Evolutionary conservation across 1,140 invertebrate species (phyloP), one percentile per base, ranked within the genome.

Genomic region (Solenopsis invicta): DNA sequence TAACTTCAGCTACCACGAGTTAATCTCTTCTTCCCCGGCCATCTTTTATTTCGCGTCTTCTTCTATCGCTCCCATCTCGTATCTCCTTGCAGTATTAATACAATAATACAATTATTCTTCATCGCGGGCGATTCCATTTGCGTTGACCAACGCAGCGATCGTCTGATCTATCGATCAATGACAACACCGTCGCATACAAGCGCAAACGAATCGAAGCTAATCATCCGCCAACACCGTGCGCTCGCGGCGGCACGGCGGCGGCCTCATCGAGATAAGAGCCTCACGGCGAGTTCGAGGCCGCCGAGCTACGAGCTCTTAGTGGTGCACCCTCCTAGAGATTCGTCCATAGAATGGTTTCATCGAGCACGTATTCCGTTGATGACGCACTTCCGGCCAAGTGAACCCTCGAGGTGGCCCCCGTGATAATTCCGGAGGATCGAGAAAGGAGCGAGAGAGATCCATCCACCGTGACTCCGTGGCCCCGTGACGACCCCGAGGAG

Each of bases 401-500:
- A 93, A 92, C 90, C 92, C 88, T 74, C 89, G 86, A 52, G 88
- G 86, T 89, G 90, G 91, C 89, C 90, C 78, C 88, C 76, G 88
- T 76, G 88, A 93, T 93, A 93, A 93, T 93, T 89, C 86, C 88
- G 89, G 90, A 78, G 91, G 91, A 94, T 93, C 93, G 88, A 92
- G 89, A 89, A 21, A 89, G 87, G 85, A 85, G 87, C 66, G 86
- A 80, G 61, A 84, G 67, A 82, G 91, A 93, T 93, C 86, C 90
- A 89, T 92, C 88, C 92, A 91, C 88, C 93, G 92, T 93, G 92
- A 93, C 92, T 94, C 85, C 90, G 89, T 92, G 91, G 93, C 93
- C 94, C 93, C 93, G 92, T 94, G 93, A 94, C 94, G 94, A 94
- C 92, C 93, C 88, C 90, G 88, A 87, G 78, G 88, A 82, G 90